phyloP scores from a whole-genome alignment of 2,888 invertebrate genomes.

The Tetragnatha montana region DNA sequence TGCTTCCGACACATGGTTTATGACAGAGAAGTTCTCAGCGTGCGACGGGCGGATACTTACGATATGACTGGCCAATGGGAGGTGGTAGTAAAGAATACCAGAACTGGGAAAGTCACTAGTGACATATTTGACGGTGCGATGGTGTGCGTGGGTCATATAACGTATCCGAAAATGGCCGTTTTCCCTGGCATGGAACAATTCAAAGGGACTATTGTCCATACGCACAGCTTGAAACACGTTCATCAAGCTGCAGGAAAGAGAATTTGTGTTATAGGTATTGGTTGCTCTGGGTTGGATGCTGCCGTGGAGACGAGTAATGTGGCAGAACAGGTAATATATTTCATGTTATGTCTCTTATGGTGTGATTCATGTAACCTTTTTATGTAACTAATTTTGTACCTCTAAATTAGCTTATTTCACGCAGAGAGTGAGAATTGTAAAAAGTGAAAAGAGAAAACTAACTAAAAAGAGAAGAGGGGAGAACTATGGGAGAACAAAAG shows the following conservation, averaged over 20 bases:
- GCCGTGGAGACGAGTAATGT: background rate
- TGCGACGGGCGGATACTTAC: slow-evolving; percentile 13
- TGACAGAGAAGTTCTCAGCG: slow-evolving; percentile 4
- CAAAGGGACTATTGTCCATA: slow-evolving; percentile 73
- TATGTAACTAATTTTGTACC: background rate
- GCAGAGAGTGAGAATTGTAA: no score
- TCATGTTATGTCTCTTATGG: background rate
- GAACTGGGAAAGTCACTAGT: slow-evolving; percentile 51
- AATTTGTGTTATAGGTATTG: background rate
- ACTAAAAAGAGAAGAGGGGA: no score
- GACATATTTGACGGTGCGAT: slow-evolving; percentile 77
- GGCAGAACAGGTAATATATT: background rate
- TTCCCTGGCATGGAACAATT: slow-evolving; percentile 76
- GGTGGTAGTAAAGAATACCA: slow-evolving; percentile 34
- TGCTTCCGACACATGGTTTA: slow-evolving; percentile 71
- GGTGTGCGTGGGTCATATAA: slow-evolving; percentile 78
- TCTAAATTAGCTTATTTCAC: no score
- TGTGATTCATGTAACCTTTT: background rate
- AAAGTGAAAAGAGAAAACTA: no score
- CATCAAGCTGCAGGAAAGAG: slow-evolving; percentile 56
- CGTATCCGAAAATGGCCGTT: slow-evolving; percentile 76
- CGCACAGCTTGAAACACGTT: slow-evolving; percentile 72
- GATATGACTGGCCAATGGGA: slow-evolving; percentile 46
- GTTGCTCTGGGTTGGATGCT: background rate
- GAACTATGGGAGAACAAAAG: no score